phyloP scores from a whole-genome alignment of 2,797 vertebrate genomes.

The Sardinella longiceps region DNA sequence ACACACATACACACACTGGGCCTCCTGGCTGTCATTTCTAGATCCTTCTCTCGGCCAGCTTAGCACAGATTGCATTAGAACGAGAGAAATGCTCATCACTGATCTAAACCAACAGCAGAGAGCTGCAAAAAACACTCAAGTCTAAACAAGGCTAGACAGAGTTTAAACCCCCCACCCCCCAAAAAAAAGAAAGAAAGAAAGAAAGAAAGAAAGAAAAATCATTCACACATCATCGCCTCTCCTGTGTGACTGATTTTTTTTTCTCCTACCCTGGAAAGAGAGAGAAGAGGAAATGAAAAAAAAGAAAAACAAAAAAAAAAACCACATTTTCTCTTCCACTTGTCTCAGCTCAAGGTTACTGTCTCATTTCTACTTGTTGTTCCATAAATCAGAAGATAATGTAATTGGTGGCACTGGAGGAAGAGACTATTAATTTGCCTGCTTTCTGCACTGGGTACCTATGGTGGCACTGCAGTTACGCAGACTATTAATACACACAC shows the following conservation, averaged over 20 bases:
- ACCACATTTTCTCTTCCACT: slow-evolving; percentile 46
- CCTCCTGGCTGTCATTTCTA: neutral
- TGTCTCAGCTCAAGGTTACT: slow-evolving; percentile 64
- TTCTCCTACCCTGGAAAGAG: neutral
- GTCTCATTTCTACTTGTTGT: slow-evolving; percentile 61
- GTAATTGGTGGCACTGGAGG: slow-evolving; percentile 72
- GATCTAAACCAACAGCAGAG: neutral
- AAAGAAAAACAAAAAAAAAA: slow-evolving; percentile 2
- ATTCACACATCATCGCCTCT: neutral
- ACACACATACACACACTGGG: no score
- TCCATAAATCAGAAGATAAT: slow-evolving; percentile 76
- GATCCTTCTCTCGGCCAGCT: neutral
- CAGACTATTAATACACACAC: no score
- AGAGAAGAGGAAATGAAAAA: neutral
- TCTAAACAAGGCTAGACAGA: neutral
- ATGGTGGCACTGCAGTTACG: slow-evolving; percentile 63
- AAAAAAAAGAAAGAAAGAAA: neutral
- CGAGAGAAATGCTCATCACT: neutral
- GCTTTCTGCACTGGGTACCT: slow-evolving; percentile 69
- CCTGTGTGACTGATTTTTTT: neutral
- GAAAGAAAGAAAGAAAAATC: neutral
- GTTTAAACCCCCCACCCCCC: no score
- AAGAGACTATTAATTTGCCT: slow-evolving; percentile 70
- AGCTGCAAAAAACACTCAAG: neutral
- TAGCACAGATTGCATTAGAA: neutral